Evolutionary conservation across 2,797 vertebrate genomes (phyloP), one percentile per base, ranked within the genome.

Genomic region (Oophaga sylvatica): DNA sequence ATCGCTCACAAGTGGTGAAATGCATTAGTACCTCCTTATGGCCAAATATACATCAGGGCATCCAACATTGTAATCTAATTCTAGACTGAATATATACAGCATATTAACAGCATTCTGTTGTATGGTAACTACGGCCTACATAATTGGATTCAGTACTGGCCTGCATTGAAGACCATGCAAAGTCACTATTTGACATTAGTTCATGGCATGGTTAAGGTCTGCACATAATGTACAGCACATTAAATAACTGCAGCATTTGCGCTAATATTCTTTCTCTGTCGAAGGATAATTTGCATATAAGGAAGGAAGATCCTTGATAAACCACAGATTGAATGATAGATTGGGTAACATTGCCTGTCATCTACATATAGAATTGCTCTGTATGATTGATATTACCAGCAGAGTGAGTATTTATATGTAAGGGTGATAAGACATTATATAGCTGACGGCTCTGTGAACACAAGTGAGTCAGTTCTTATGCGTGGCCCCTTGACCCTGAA

Each of bases 21-120:
- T 83, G 48, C 65, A 71, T 83, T 71, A 71, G 67, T 71, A 71
- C 20, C 19, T 83, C 53, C 81, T 83, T 70, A 83, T 73, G 67
- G 53, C 20, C 29, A 59, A 59, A 57, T 71, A 41, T 56, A 83
- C 68, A 80, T 35, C 78, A 13, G 15, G 57, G 78, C 57, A 19
- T 35, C 78, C 57, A 13, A 17, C 57, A 29, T 12, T 22, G 57
- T 60, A 60, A 80, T 80, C 57, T 80, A 80, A 80, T 80, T 80
- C 56, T 20, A 62, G 19, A 22, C 31, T 35, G 78, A 59, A 80
- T 35, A 62, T 35, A 80, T 31, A 80, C 26, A 41, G 78, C 57
- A 62, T 60, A 62, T 80, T 80, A 80, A 62, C 78, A 80, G 45
- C 75, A 77, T 77, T 13, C 48, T 56, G 13, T 12, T 26, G 22